Evolutionary conservation across 2,888 invertebrate genomes (phyloP), one percentile per base, ranked within the genome.

Genomic region (Drosophila affinis): DNA sequence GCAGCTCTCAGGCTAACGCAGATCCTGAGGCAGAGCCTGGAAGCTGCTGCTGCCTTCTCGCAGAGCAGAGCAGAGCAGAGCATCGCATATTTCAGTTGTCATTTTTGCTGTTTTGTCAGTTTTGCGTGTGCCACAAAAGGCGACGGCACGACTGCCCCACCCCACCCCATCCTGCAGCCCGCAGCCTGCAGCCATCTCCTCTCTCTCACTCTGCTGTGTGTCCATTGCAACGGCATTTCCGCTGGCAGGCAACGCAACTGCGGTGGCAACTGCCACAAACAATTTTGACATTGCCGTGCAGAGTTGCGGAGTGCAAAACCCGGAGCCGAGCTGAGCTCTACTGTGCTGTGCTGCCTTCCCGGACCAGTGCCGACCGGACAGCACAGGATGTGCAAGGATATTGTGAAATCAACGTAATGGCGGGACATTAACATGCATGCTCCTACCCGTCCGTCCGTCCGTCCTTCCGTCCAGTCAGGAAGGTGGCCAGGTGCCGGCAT

Each of bases 391-490:
- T 86, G 83, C 80, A 83, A 79, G 87, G 87, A 88, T 86, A 88
- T 88, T 84, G 84, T 84, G 83, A 88, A 84, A 84, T 84, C 87
- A 88, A 86, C 83, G 88, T 79, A 88, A 84, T 83, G 85, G 88
- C 75, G 80, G 68, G 72, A 76, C 85, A 79, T 86, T 86, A 86
- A 81, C 81, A 81, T 83, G 81, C 81, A 76, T 71, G 78, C 69
- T 62, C 58, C 68, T 59, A 79, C 73, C 14, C 21, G 21, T 21
- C 4, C 24, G 4, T 5, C 24, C 34, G 45, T 9, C 29, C 12
- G 18, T 18, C 2, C 24, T 0, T 5, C 24, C 34, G 45, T 9
- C 29, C 14, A 17, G 49, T 24, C 12, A 14, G 24, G 14, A n/a
- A 59, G 44, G 14, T 45, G 49, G 45, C 51, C 27, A 53, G 14